Evolutionary conservation across 2,888 invertebrate species (phyloP), one percentile per base, ranked within the genome.

Genomic region (Anorthoa munda): DNA sequence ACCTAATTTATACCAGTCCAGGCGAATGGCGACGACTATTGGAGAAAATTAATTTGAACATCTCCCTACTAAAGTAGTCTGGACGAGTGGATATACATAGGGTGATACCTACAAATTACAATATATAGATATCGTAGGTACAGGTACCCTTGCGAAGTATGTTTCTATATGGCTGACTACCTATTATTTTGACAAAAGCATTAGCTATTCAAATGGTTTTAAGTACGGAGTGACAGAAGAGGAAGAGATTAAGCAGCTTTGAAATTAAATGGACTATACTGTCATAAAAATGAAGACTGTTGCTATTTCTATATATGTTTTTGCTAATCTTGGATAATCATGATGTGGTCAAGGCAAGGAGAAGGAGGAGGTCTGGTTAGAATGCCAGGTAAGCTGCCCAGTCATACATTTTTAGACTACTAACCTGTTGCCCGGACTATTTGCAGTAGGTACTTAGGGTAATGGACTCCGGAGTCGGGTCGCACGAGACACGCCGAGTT

Each of bases 371-470:
- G 31, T 31, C 31, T 39, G 39, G 48, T 39, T 1, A 23, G 67
- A 13, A 46, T 26, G 17, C 18, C 15, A 60, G 15, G 31, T 59
- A 26, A n/a, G 23, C 63, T 65, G 63, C n/a, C 60, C 77, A 72
- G 77, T 68, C 72, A 65, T 58, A 64, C 56, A 55, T 64, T 76
- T 60, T 48, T 72, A 72, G 72, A 77, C 71, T 76, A 72, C 31
- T 45, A 11, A 17, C 51, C 23, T 23, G 21, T 5, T 45, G 71
- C 15, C 67, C 60, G 53, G 75, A 66, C 72, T 75, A 9, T 48
- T 15, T 46, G 26, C 46, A 63, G n/a, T 39, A 39, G 39, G 39
- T 15, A n/a, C 45, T 23, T 50, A 75, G 66, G 21, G 31, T 60
- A 60, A 65, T 69, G 71, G 58, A 68, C 77, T 77, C 63, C 7